Conservation (phyloP, 2,797 vertebrate species). For the Pseudochaenichthys georgianus region DNA sequence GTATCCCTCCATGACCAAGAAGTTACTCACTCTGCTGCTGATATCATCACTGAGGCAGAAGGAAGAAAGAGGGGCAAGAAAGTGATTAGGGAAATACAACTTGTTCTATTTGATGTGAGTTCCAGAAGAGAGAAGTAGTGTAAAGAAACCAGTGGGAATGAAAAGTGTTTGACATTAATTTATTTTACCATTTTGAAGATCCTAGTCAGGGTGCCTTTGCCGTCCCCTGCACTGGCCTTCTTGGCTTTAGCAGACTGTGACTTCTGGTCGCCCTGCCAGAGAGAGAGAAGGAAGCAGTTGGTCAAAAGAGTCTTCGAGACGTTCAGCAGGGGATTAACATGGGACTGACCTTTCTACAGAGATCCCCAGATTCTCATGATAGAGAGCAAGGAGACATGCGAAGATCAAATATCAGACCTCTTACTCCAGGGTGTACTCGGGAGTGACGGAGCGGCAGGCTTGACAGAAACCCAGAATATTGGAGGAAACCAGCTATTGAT, state of each 20-base stretch:
- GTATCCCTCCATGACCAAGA: slow-evolving; percentile 33
- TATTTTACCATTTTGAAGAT: slow-evolving; percentile 98
- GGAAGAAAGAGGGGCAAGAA: slow-evolving; percentile 34
- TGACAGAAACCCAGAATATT: not conserved
- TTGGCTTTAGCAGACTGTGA: slow-evolving; percentile 91
- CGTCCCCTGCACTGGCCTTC: slow-evolving; percentile 90
- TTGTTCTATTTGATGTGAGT: slow-evolving; percentile 19
- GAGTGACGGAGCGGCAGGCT: not conserved
- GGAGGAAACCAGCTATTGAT: not conserved
- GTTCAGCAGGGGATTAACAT: slow-evolving; percentile 3
- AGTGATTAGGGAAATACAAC: slow-evolving; percentile 35
- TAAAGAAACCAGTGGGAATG: not conserved
- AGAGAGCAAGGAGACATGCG: not conserved
- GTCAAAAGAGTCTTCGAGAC: not conserved
- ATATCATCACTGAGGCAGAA: slow-evolving; percentile 79
- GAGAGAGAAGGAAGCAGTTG: slow-evolving; percentile 10
- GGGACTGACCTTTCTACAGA: slow-evolving; percentile 19
- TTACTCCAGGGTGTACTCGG: not conserved
- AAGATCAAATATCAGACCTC: not conserved
- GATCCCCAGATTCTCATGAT: slow-evolving; percentile 2
- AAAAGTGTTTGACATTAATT: slow-evolving; percentile 2
- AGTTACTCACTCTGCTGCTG: slow-evolving; percentile 80
- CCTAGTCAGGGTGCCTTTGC: slow-evolving; percentile 95
- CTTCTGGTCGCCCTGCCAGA: slow-evolving; percentile 92
- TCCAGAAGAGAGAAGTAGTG: slow-evolving; percentile 6